A percentile compares a stretch with the other conserved stretches of the same genome.
Evolutionary conservation across 2,113 vertebrate species (phyloP).

Genomic region (Ceuthmochares aereus): DNA sequence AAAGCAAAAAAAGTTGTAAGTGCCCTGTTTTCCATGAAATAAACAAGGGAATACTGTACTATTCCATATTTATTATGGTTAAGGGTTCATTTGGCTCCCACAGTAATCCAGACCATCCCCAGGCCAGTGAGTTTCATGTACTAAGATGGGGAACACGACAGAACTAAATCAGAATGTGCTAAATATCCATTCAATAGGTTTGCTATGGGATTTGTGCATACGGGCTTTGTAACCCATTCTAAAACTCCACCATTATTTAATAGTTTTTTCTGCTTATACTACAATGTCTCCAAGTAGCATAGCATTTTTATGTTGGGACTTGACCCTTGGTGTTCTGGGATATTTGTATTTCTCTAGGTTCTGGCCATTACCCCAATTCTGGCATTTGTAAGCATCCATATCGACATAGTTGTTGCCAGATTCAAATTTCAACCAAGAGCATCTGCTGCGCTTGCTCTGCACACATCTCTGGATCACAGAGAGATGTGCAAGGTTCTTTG

Average conservation of each 20-base stretch:
- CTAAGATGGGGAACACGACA: background rate
- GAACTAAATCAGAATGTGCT: background rate
- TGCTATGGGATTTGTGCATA: background rate
- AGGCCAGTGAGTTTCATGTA: background rate
- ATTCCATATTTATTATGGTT: background rate
- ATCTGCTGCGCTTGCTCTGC: background rate
- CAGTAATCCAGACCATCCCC: background rate
- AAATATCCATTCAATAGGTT: background rate
- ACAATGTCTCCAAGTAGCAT: background rate
- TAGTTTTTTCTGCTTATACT: background rate
- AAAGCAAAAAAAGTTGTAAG: constrained; percentile 9
- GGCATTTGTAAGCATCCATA: background rate
- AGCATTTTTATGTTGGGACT: background rate
- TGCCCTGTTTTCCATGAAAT: constrained; percentile 38
- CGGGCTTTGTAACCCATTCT: background rate
- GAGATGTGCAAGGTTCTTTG: background rate
- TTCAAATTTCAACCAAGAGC: background rate
- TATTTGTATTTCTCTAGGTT: background rate
- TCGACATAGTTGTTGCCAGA: background rate
- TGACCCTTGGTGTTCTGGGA: background rate
- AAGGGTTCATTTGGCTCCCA: background rate
- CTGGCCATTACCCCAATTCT: background rate
- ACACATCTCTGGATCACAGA: rapidly evolving
- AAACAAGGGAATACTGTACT: background rate
- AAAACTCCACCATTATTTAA: background rate